Base-by-base conservation (phyloP, 2,888 invertebrate species). In the Dicycla oo region DNA sequence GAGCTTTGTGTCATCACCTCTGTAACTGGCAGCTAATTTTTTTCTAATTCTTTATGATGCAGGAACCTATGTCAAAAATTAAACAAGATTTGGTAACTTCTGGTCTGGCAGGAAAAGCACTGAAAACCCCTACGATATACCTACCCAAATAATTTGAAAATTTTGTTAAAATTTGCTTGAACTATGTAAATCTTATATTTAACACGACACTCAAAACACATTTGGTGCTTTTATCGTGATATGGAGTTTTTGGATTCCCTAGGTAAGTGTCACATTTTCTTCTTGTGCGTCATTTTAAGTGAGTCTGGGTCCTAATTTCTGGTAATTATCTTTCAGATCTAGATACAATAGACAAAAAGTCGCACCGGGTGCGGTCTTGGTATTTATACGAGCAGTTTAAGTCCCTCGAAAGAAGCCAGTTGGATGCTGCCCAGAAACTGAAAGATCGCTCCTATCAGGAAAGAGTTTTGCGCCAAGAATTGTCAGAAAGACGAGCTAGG, bases 301-400 rank as follows among this genome's bases (percentile, higher is more conserved):
- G 1, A 40, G 8, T 0, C 2, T 38, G n/a, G 3, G 13, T 43
- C 11, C 11, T 75, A 65, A 80, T 58, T 43, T 53, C n/a, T 47
- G 43, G 20, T n/a, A 11, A 38, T 43, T 71, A 15, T 47, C 61
- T 90, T 91, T 45, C 82, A 94, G 93, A 94, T 89, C 85, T 92
- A 75, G 90, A 93, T 71, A 86, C 88, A 53, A 86, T 89, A 75
- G 74, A 89, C 67, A 92, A 89, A 82, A 94, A 93, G 80, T 91
- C 93, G n/a, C 88, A 90, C 61, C 90, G 94, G 15, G 93, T 95
- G 65, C 93, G 93, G 8, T 95, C 95, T 10, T 96, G 96, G 96
- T 96, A 95, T 78, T 81, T 95, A 58, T 95, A 94, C 67, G 95
- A 96, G 80, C 96, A 96, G 78, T 95, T 90, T 72, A 95, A 94